Base-by-base conservation (phyloP, 2,888 invertebrate genomes). In the Spisula subtruncata region DNA sequence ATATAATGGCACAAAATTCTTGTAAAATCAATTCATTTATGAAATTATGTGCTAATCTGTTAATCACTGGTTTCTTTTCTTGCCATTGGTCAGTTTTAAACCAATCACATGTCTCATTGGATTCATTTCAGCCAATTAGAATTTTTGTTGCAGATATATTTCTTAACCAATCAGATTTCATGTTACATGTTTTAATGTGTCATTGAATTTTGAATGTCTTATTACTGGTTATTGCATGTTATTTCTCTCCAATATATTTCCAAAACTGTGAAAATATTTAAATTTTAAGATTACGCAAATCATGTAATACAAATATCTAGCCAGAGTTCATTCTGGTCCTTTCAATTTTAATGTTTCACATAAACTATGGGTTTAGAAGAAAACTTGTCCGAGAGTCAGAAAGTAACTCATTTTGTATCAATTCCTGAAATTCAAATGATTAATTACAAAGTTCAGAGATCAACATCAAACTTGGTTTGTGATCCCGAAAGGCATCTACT, bases 91-190 rank as follows among this genome's bases (percentile, higher is more conserved):
- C 75, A 75, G 75, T 75, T 35, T 41, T 75, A 75, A 18, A 75
- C 29, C 35, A 16, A 75, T 75, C 75, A 35, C 75, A 75, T 75
- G 35, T 35, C 35, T 35, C 35, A 35, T 35, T 18, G 16, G 35
- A 75, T 75, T 16, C 75, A 75, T 75, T 35, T 75, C 35, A 75
- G 32, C 75, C 75, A 75, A 75, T 75, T 75, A 75, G 75, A 75
- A 32, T 32, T 75, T 75, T 35, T 75, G 29, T 75, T 32, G 29
- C 35, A 35, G 18, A 75, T 75, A 75, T 35, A 32, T 35, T 75
- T 75, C 35, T 75, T n/a, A 75, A 83, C 83, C 83, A 66, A 66
- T 83, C 83, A 83, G 35, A 66, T 83, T 56, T 60, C 66, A 41
- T 83, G 83, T 66, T 66, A 83, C 83, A 83, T 83, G 35, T 35